Conservation (phyloP, 2,797 vertebrate genomes). For the Gambusia yucatana region DNA sequence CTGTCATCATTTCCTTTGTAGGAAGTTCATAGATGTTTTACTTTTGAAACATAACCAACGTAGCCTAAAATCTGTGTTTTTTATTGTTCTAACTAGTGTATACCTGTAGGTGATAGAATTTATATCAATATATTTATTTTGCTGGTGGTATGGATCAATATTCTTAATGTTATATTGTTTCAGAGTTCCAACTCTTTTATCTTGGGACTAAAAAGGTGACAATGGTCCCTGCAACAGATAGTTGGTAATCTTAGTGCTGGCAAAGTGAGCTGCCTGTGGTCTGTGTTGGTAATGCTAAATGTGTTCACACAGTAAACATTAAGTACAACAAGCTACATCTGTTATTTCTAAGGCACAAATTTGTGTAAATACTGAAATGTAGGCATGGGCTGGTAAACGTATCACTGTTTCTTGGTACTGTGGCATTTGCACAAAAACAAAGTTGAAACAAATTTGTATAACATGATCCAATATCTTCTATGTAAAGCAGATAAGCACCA, state of each 20-base stretch:
- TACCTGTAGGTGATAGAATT: constrained; percentile 74
- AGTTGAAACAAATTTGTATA: neutral
- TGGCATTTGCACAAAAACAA: neutral
- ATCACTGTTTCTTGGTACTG: neutral
- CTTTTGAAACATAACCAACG: constrained; percentile 67
- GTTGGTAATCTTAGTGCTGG: constrained; percentile 51
- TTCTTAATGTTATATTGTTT: constrained; percentile 72
- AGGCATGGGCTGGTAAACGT: neutral
- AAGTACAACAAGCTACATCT: constrained; percentile 6
- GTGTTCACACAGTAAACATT: constrained; percentile 24
- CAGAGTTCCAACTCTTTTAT: constrained; percentile 51
- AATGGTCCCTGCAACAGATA: constrained; percentile 40
- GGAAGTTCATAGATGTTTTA: constrained; percentile 28
- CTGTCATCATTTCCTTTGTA: constrained; percentile 24
- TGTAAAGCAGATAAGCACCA: neutral
- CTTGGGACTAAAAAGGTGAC: constrained; percentile 44
- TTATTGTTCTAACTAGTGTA: constrained; percentile 78
- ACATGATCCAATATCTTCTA: neutral
- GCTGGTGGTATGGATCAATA: constrained; percentile 73
- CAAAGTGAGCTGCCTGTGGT: constrained; percentile 22
- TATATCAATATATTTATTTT: constrained; percentile 80
- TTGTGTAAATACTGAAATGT: constrained; percentile 1
- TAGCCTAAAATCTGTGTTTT: constrained; percentile 80
- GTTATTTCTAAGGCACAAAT: constrained; percentile 14
- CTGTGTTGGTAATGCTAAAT: constrained; percentile 38